Base-by-base conservation (phyloP, 2,797 vertebrate species). In the Sebastes ruberrimus region DNA sequence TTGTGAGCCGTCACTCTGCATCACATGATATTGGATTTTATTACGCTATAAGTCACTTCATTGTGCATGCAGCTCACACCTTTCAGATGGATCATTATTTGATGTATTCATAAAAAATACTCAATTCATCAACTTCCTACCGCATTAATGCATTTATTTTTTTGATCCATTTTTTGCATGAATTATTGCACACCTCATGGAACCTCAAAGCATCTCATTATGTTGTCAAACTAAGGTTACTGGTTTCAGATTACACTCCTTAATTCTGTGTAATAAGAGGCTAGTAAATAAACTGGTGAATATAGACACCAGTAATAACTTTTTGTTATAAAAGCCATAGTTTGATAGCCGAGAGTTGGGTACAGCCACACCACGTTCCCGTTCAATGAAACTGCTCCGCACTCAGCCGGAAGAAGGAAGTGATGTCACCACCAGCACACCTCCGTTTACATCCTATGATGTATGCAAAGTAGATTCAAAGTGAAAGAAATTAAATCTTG, bases 281-380 rank as follows among this genome's bases (percentile, higher is more conserved):
- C 7, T 10, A 1, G 32, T 32, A 33, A 23, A 52, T 66, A 8
- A 56, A 66, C 20, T 7, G 10, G 20, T 22, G 13, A 22, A 46
- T 7, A 59, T 2, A 57, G 9, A 1, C 8, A 35, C 14, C 3
- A 30, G n/a, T 32, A 22, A 28, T 35, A 35, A 35, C 7, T 16
- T 28, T 16, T 61, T 18, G 27, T 0, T 30, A 3, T 59, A 30
- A 59, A 57, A 16, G 3, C 11, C 2, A 16, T 59, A n/a, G n/a
- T 5, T 69, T 4, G 10, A 49, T 49, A 49, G 46, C 46, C 18
- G 0, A 52, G 46, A 52, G 0, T 52, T 52, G 18, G 46, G 0
- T 53, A 53, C 1, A 0, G 56, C 7, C 14, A 27, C 56, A 56
- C 23, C 46, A 23, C n/a, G 5, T 55, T 13, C 22, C 53, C 22